Percentiles rank a stretch among this genome's conserved stretches.
phyloP scores from a whole-genome alignment of 2,113 vertebrate species.

The Pithys albifrons region DNA sequence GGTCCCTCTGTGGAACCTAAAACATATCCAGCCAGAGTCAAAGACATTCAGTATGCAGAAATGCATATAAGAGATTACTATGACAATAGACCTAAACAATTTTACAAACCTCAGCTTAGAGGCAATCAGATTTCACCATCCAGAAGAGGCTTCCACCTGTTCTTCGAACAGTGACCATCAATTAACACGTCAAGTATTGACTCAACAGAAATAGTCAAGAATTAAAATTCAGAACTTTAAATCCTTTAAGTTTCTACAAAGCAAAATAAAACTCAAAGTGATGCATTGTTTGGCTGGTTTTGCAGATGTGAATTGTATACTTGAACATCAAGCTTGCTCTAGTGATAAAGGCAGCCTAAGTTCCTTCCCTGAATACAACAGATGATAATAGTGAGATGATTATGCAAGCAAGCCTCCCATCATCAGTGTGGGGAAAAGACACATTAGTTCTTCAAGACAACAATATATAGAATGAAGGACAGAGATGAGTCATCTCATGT shows the following conservation, averaged over 20 bases:
- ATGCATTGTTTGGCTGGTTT: not conserved
- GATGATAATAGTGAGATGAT: not conserved
- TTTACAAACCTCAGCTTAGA: not conserved
- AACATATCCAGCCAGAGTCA: not conserved
- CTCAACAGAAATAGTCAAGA: not conserved
- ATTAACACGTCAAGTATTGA: not conserved
- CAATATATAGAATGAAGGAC: not conserved
- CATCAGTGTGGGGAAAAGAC: not conserved
- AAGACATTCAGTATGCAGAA: not conserved
- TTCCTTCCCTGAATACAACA: not conserved
- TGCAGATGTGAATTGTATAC: not conserved
- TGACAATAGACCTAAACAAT: not conserved
- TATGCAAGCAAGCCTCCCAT: not conserved
- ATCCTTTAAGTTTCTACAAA: not conserved
- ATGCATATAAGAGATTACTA: not conserved
- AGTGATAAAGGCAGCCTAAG: not conserved
- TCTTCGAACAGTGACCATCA: not conserved
- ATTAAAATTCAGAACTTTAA: not conserved
- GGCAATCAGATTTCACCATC: not conserved
- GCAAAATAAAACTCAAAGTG: not conserved
- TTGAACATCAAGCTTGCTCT: not conserved
- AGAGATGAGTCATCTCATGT: not conserved
- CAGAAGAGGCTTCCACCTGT: not conserved
- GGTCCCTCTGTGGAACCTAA: not conserved
- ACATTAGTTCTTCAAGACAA: not conserved